These are phyloP conservation scores for Agriopis leucophaearia DNA, from an alignment of 2,888 invertebrate genomes.

Conservation along the genomic window DNA sequence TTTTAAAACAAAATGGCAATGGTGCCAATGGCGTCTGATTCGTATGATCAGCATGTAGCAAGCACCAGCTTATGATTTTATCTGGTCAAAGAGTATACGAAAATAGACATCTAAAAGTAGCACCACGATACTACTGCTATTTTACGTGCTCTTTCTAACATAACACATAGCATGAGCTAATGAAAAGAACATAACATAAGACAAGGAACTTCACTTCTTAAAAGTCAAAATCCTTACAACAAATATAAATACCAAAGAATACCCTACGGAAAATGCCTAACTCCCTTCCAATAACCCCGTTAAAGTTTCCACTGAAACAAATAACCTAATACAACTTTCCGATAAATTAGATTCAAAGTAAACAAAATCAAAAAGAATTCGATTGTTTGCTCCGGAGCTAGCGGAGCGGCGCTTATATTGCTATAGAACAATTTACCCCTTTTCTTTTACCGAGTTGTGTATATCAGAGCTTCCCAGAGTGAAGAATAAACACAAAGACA, in stretches of 20 bases:
- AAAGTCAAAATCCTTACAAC: not conserved
- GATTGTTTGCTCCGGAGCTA: constrained; percentile 41
- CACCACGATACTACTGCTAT: too few relatives aligned
- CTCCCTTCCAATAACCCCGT: constrained; percentile 5
- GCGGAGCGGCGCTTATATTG: constrained; percentile 31
- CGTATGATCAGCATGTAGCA: too few relatives aligned
- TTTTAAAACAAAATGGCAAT: too few relatives aligned
- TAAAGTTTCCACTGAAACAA: constrained; percentile 33
- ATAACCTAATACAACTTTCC: constrained; percentile 49
- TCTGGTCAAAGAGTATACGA: too few relatives aligned
- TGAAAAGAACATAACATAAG: too few relatives aligned
- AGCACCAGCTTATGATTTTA: too few relatives aligned
- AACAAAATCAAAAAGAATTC: constrained; percentile 49
- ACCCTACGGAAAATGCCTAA: not conserved
- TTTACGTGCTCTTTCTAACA: too few relatives aligned
- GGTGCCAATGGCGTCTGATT: too few relatives aligned
- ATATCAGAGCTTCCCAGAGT: constrained; percentile 9
- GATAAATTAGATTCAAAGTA: constrained; percentile 45
- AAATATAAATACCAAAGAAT: not conserved
- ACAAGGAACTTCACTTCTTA: not conserved
- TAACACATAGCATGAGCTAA: too few relatives aligned
- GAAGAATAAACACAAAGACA: constrained; percentile 3
- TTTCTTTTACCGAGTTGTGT: constrained; percentile 10
- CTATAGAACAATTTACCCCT: constrained; percentile 26
- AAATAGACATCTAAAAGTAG: too few relatives aligned